phyloP scores from a whole-genome alignment of 2,888 invertebrate genomes.

The Papilio elwesi region DNA sequence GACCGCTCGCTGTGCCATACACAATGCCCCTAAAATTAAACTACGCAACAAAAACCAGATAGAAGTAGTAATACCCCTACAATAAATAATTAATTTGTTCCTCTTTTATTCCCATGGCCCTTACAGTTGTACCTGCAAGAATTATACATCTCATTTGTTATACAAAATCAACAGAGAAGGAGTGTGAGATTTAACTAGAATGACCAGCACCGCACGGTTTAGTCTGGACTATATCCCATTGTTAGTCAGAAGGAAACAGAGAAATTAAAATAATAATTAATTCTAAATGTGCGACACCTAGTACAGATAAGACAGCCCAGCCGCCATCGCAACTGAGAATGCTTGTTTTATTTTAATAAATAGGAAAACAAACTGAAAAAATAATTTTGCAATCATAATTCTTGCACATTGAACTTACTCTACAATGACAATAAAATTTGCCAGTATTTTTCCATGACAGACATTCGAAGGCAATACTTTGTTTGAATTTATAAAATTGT shows the following conservation, averaged over 20 bases:
- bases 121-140: constrained; percentile 79
- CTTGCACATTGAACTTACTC: background rate
- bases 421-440: background rate
- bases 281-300: constrained; percentile 47
- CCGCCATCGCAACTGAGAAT: constrained; percentile 3
- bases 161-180: constrained; percentile 23
- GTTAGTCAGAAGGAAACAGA: constrained; percentile 57
- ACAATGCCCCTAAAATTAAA: constrained; percentile 48
- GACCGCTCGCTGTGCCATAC: constrained; percentile 43
- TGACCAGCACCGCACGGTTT: constrained; percentile 32
- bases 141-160: constrained; percentile 50
- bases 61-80: constrained; percentile 49
- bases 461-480: background rate
- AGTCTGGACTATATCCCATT: constrained; percentile 46
- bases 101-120: constrained; percentile 65
- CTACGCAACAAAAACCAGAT: constrained; percentile 57
- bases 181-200: background rate
- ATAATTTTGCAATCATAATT: background rate
- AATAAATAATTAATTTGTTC: constrained; percentile 68
- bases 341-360: background rate
- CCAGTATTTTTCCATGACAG: too few species aligned
- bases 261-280: constrained; percentile 44
- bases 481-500: too few species aligned
- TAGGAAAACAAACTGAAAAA: constrained; percentile 11
- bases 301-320: constrained; percentile 2